Conservation (phyloP, 1,140 invertebrate species). For the Platyscapa corneri region DNA sequence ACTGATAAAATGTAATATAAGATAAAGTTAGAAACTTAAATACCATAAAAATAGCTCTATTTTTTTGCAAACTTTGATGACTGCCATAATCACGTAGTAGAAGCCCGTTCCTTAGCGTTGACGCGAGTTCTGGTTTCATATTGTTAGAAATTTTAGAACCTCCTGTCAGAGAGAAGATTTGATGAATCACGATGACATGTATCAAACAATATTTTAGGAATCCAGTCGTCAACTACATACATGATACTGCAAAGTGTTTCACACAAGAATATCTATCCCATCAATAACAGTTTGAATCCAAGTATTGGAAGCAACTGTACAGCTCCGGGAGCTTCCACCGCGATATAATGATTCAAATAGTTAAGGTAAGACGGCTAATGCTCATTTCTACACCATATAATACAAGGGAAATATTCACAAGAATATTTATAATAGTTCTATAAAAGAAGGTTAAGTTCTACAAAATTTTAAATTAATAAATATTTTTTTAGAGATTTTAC, state of each 20-base stretch:
- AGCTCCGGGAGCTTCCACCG: constrained; percentile 83
- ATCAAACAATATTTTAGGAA: constrained; percentile 67
- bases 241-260: constrained; percentile 64
- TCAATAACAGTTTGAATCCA: constrained; percentile 55
- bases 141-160: constrained; percentile 52
- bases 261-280: constrained; percentile 47
- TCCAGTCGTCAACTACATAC: constrained; percentile 68
- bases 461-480: too few relatives aligned
- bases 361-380: constrained; percentile 75
- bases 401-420: constrained; percentile 66
- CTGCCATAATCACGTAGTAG: constrained; percentile 71
- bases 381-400: constrained; percentile 61
- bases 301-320: constrained; percentile 76
- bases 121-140: constrained; percentile 80
- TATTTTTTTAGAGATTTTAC: too few relatives aligned
- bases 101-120: constrained; percentile 75
- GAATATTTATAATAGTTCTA: constrained; percentile 68
- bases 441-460: constrained; percentile 67
- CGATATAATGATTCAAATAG: constrained; percentile 84
- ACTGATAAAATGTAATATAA: neutral
- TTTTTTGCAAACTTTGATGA: constrained; percentile 67
- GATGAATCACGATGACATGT: neutral
- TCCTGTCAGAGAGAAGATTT: constrained; percentile 55
- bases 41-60: neutral
- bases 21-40: neutral